Percentiles rank a stretch among this genome's conserved stretches.
phyloP scores from a whole-genome alignment of 2,113 vertebrate species.

The Anseranas semipalmata region DNA sequence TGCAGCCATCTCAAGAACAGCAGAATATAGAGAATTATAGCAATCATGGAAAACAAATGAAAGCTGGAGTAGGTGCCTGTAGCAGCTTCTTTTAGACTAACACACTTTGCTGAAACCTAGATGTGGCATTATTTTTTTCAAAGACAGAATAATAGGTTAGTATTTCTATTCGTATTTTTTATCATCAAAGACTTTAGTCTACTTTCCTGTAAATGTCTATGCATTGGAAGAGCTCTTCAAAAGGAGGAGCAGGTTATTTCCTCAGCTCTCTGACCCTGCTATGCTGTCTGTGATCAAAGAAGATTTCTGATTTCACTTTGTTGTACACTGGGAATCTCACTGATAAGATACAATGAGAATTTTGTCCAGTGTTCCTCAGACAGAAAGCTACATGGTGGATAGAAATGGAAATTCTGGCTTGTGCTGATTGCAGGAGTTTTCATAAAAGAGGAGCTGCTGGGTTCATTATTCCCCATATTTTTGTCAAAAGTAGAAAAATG shows the following conservation, averaged over 20 bases:
- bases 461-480: constrained; percentile 7
- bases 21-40: neutral
- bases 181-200: neutral
- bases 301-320: neutral
- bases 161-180: neutral
- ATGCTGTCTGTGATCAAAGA: neutral
- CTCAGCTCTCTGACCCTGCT: neutral
- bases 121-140: neutral
- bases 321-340: neutral
- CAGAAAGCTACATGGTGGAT: neutral
- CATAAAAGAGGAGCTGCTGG: neutral
- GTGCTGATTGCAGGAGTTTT: neutral
- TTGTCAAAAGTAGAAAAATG: neutral
- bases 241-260: neutral
- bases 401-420: neutral
- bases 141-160: neutral
- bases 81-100: neutral
- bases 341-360: neutral
- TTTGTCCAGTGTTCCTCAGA: neutral
- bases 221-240: neutral
- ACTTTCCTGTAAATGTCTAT: neutral
- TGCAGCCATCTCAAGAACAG: neutral
- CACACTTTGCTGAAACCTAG: neutral
- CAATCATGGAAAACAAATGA: neutral
- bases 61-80: neutral